Conservation (phyloP, 2,797 vertebrate genomes). For the Myotis findleyi region DNA sequence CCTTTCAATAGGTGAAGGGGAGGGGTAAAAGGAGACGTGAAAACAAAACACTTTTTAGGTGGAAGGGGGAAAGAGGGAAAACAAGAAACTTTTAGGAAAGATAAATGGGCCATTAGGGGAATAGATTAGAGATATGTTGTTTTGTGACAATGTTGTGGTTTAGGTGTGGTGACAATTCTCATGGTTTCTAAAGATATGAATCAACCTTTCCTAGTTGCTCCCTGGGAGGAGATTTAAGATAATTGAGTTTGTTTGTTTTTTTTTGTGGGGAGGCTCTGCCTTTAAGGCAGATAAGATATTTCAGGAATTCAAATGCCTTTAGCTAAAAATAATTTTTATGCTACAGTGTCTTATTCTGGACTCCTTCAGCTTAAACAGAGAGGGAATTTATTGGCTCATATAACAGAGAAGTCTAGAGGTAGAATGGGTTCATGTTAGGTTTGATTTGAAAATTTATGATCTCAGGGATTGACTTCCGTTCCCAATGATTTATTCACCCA, state of each 20-base stretch:
- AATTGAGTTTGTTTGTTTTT: background rate
- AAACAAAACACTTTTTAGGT: background rate
- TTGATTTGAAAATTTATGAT: slow-evolving; percentile 26
- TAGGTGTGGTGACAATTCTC: slow-evolving; percentile 15
- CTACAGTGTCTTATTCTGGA: slow-evolving; percentile 8
- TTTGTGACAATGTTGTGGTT: slow-evolving; percentile 24
- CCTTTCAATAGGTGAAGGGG: slow-evolving; percentile 1
- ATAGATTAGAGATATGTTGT: background rate
- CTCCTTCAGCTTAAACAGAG: slow-evolving; percentile 30
- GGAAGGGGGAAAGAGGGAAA: background rate
- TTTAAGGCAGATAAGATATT: slow-evolving; percentile 46
- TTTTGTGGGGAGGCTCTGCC: slow-evolving; percentile 10
- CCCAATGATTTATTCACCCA: background rate
- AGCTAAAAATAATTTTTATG: slow-evolving; percentile 50
- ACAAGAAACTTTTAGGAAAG: slow-evolving; percentile 23
- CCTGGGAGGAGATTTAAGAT: background rate
- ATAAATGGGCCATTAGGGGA: slow-evolving; percentile 2
- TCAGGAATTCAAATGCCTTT: slow-evolving; percentile 51
- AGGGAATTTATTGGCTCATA: slow-evolving; percentile 32
- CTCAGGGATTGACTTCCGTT: slow-evolving; percentile 40
- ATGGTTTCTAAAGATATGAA: background rate
- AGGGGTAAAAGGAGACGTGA: background rate
- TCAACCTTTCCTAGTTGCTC: slow-evolving; percentile 28
- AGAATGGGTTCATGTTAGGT: background rate
- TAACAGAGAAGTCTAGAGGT: slow-evolving; percentile 30